Evolutionary conservation across 2,797 vertebrate genomes (phyloP).

Genomic region (Chromis chromis): DNA sequence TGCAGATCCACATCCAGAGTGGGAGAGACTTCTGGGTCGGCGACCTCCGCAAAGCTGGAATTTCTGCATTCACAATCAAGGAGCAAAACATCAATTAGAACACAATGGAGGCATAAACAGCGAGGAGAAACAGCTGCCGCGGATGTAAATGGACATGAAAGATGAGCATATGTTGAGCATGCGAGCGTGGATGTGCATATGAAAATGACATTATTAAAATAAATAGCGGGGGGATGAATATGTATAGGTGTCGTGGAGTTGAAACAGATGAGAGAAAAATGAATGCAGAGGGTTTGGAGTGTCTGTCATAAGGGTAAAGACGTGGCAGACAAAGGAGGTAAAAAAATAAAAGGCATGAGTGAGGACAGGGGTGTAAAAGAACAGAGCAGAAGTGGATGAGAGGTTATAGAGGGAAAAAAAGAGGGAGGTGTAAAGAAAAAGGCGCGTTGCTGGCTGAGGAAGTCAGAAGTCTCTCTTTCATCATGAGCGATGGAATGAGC

Average conservation of each 20-base stretch:
- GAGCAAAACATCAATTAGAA: slow-evolving; percentile 15
- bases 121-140: slow-evolving; percentile 6
- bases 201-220: slow-evolving; percentile 49
- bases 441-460: slow-evolving; percentile 1
- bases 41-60: background rate
- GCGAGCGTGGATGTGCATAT: slow-evolving; percentile 34
- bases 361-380: slow-evolving; percentile 1
- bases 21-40: background rate
- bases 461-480: slow-evolving; percentile 63
- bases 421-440: slow-evolving; percentile 18
- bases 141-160: slow-evolving; percentile 49
- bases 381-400: background rate
- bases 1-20: background rate
- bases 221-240: slow-evolving; percentile 55
- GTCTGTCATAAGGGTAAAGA: background rate
- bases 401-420: slow-evolving; percentile 7
- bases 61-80: slow-evolving; percentile 16
- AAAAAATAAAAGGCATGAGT: background rate
- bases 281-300: slow-evolving; percentile 19
- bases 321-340: background rate
- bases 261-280: slow-evolving; percentile 28
- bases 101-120: slow-evolving; percentile 19
- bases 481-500: slow-evolving; percentile 83
- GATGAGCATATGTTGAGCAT: slow-evolving; percentile 27
- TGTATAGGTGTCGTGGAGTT: slow-evolving; percentile 29